phyloP scores from a whole-genome alignment of 2,113 vertebrate genomes.

The Conger conger region DNA sequence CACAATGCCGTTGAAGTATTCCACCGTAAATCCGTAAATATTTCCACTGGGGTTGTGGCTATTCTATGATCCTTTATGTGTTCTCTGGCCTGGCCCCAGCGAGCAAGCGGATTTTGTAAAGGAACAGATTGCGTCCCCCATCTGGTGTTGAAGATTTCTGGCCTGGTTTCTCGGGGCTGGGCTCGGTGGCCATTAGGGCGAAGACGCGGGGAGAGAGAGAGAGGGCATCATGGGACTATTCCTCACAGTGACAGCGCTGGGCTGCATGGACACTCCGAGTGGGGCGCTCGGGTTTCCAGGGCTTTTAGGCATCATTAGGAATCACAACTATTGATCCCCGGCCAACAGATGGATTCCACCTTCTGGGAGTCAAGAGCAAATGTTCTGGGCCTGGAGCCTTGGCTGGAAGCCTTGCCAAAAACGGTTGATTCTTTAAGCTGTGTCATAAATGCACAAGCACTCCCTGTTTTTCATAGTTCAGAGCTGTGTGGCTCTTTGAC shows the following conservation, averaged over 20 bases:
- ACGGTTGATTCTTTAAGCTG: neutral
- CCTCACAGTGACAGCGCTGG: slow-evolving; percentile 20
- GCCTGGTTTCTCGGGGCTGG: neutral
- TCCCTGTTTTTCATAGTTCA: neutral
- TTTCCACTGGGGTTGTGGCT: neutral
- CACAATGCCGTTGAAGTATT: neutral
- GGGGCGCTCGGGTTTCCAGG: slow-evolving; percentile 55
- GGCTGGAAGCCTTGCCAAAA: neutral
- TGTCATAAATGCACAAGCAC: neutral
- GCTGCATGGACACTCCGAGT: slow-evolving; percentile 2
- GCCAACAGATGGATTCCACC: slow-evolving; percentile 56
- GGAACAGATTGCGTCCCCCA: neutral
- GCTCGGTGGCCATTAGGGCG: neutral
- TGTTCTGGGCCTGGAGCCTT: neutral
- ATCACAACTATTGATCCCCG: slow-evolving; percentile 61
- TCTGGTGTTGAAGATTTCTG: neutral
- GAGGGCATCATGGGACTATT: neutral
- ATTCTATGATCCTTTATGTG: neutral
- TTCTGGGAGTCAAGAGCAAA: slow-evolving; percentile 29
- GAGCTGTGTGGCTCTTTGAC: neutral
- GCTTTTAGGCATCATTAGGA: slow-evolving; percentile 62
- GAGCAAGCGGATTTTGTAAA: neutral
- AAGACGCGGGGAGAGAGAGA: neutral
- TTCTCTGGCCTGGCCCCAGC: neutral
- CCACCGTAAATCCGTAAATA: neutral